Base-by-base conservation (phyloP, 30 jellyfish, hydroid and myxozoan genomes). In the Aurelia aurita region DNA sequence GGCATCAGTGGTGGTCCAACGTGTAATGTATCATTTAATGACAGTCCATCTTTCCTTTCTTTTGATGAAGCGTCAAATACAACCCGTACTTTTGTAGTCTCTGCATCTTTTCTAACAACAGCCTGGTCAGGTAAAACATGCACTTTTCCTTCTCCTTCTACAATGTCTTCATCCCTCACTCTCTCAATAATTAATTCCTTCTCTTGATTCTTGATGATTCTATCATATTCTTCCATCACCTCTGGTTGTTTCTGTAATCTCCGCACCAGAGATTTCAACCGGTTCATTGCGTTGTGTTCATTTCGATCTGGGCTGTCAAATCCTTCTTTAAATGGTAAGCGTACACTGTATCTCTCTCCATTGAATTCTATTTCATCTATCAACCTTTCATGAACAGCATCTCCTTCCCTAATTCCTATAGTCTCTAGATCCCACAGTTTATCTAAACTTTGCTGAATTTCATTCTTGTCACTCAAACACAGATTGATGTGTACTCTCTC, bases 391-490 rank as follows among this genome's bases (percentile, higher is more conserved):
- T 66, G 78, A 14, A 66, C 58, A 12, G 59, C 14, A 66, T 66
- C 78, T 66, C 57, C n/a, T 25, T 59, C 72, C 32, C 25, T 59
- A 9, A 74, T 74, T 23, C 69, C 69, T 9, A 47, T 39, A 4
- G 84, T 72, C 22, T 72, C 69, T 49, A 72, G 22, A 46, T 72
- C 87, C 87, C 74, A 74, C 34, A 74, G 51, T 39, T 54, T 74
- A 74, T 51, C 55, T 29, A 74, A 28, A 13, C 63, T 74, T 15
- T 53, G 62, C 3, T 29, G 53, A 19, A 19, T 32, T n/a, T 11
- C 75, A 19, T 74, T 43, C 55, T 44, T 45, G 16, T 58, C 87
- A 23, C 26, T 22, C 14, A 74, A 11, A 34, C 58, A 51, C 21
- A 74, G 45, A 19, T 55, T 23, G 6, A 31, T 34, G 28, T 54